Evolutionary conservation across 2,797 vertebrate genomes (phyloP).

Genomic region (Sarcophilus harrisii): DNA sequence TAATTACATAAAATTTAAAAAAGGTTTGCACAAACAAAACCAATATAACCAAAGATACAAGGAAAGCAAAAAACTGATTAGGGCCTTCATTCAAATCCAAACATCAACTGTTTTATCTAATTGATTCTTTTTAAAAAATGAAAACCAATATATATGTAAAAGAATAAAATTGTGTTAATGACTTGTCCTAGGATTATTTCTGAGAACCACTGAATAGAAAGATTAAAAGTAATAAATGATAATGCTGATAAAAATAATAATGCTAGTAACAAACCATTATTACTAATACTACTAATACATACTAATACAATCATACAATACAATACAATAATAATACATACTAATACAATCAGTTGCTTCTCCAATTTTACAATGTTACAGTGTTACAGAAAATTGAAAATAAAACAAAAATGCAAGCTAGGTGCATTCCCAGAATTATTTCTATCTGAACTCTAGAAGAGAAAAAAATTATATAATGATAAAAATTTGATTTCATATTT

Average conservation of each 20-base stretch:
- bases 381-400: background rate
- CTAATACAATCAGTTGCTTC: background rate
- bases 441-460: background rate
- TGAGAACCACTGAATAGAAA: background rate
- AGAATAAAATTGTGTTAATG: background rate
- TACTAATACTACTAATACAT: no score
- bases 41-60: no score
- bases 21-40: no score
- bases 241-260: background rate
- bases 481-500: background rate
- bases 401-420: background rate
- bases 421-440: background rate
- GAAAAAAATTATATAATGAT: background rate
- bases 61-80: no score
- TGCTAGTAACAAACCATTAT: background rate
- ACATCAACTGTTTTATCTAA: background rate
- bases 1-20: no score
- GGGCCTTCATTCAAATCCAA: background rate
- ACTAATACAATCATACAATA: background rate
- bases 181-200: background rate
- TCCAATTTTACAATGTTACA: background rate
- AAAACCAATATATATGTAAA: background rate
- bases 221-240: background rate
- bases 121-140: no score
- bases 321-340: no score